These are phyloP conservation scores for Brachymystax lenok DNA, from an alignment of 2,797 vertebrate species.

Conservation along the genomic window DNA sequence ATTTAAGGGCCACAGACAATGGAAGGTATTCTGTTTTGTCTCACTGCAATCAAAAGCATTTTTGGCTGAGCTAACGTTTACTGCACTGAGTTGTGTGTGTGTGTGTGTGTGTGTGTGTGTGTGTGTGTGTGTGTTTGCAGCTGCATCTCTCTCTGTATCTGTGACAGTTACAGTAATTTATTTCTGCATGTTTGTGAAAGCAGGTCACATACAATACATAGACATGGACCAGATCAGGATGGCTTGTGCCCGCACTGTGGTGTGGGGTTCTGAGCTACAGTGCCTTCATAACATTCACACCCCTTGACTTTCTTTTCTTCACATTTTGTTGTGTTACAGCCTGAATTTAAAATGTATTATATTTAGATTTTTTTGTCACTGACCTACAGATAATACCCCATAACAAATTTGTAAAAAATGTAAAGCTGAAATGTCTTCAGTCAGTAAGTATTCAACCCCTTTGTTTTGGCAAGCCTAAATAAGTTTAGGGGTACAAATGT, in stretches of 20 bases:
- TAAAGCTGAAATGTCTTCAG: no score
- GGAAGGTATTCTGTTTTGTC: constrained; percentile 19
- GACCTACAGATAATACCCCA: no score
- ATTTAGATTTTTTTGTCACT: no score
- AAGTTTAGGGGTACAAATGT: no score
- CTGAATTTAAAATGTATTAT: no score
- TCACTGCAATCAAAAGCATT: constrained; percentile 7
- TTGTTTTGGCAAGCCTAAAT: no score
- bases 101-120: constrained; percentile 11
- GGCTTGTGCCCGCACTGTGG: constrained; percentile 10
- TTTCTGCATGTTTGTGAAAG: not conserved
- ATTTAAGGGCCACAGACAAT: constrained; percentile 21
- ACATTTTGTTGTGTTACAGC: no score
- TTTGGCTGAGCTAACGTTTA: not conserved
- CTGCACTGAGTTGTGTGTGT: not conserved
- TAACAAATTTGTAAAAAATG: no score
- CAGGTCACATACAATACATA: not conserved
- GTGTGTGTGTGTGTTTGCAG: not conserved
- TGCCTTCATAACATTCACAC: no score
- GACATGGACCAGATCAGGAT: not conserved
- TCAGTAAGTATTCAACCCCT: no score
- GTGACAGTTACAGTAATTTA: not conserved
- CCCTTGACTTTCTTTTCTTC: no score
- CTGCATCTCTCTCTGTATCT: no score
- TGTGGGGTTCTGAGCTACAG: not conserved